phyloP scores from a whole-genome alignment of 2,113 vertebrate species.

The Patagioenas fasciata region DNA sequence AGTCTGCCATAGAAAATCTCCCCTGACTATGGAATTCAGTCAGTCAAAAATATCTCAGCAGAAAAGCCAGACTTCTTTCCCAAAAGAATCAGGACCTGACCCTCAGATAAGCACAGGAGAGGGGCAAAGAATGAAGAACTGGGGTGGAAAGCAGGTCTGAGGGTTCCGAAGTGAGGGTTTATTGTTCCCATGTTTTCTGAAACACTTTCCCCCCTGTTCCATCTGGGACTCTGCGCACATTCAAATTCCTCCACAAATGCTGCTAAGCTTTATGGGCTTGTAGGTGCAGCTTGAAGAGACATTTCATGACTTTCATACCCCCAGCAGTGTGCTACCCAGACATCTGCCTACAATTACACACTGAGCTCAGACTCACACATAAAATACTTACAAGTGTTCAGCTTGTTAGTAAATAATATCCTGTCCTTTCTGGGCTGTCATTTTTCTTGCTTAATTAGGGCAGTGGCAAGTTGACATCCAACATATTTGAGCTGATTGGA shows the following conservation, averaged over 20 bases:
- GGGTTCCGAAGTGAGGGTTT: neutral
- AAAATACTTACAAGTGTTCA: neutral
- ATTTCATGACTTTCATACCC: neutral
- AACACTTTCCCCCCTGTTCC: neutral
- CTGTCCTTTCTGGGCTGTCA: neutral
- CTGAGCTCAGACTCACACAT: neutral
- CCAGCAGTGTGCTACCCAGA: neutral
- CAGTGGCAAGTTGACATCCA: neutral
- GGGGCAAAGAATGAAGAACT: neutral
- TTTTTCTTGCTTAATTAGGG: constrained; percentile 17
- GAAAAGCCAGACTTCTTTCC: neutral
- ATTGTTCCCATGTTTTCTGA: neutral
- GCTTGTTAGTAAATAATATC: neutral
- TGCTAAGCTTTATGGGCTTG: neutral
- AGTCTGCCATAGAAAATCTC: neutral
- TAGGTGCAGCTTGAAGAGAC: neutral
- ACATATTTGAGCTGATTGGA: neutral
- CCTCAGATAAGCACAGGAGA: neutral
- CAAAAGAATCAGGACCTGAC: fast-evolving
- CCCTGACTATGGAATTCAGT: neutral
- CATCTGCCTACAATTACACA: neutral
- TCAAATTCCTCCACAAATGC: neutral
- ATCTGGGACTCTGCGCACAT: fast-evolving
- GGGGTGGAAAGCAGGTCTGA: neutral
- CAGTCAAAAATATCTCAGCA: neutral